Conservation (phyloP, 2,113 vertebrate species). For the Acrocephalus arundinaceus region DNA sequence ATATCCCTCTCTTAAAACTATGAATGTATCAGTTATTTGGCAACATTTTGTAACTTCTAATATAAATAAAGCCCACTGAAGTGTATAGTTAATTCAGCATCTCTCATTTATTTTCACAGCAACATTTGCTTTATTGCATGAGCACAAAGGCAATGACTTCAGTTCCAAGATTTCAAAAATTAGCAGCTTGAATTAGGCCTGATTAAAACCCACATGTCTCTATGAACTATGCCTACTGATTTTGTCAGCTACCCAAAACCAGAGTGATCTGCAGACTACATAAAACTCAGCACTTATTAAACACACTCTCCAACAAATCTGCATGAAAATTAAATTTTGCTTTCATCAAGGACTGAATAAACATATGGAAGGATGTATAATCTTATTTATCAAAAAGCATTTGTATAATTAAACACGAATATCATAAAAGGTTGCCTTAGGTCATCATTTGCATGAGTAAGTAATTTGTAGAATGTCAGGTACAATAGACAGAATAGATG, state of each 20-base stretch:
- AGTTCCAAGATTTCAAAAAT: slow-evolving; percentile 15
- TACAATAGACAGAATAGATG: slow-evolving; percentile 92
- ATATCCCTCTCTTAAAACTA: background rate
- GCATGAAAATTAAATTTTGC: slow-evolving; percentile 99
- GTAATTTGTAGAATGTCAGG: slow-evolving; percentile 98
- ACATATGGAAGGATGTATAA: slow-evolving; percentile 88
- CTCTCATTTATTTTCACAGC: background rate
- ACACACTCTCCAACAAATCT: slow-evolving; percentile 83
- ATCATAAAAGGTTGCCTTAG: slow-evolving; percentile 90
- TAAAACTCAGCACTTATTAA: slow-evolving; percentile 92
- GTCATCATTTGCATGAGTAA: slow-evolving; percentile 97
- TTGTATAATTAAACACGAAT: slow-evolving; percentile 96
- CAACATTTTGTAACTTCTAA: background rate
- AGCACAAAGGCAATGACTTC: background rate
- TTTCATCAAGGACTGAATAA: slow-evolving; percentile 92
- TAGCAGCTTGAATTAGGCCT: slow-evolving; percentile 25
- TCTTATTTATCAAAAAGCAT: slow-evolving; percentile 98
- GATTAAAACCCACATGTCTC: slow-evolving; percentile 28
- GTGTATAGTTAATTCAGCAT: background rate
- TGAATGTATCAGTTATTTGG: background rate
- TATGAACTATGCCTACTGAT: background rate
- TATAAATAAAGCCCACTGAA: background rate
- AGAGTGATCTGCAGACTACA: slow-evolving; percentile 76
- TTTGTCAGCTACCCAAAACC: slow-evolving; percentile 68
- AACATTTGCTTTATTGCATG: background rate